These are phyloP conservation scores for Drosophila paracracens DNA, from an alignment of 2,888 invertebrate genomes.

Conservation along the genomic window DNA sequence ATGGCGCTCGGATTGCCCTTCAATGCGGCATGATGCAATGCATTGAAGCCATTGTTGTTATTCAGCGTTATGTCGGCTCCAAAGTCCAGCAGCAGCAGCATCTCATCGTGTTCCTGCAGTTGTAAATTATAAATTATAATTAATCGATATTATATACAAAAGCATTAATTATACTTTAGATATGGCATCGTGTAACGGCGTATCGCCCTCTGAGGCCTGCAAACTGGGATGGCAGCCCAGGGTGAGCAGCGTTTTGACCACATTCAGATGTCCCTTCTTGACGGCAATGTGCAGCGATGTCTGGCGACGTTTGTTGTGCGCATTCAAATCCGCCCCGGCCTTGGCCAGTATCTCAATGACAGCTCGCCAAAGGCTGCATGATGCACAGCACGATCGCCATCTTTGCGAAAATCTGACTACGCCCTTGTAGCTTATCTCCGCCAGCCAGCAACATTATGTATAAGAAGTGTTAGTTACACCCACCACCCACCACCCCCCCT, in stretches of 20 bases:
- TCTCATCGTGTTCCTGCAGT: constrained; percentile 93
- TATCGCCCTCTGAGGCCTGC: constrained; percentile 96
- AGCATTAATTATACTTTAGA: constrained; percentile 87
- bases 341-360: constrained; percentile 94
- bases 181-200: constrained; percentile 97
- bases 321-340: constrained; percentile 96
- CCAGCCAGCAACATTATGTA: no score
- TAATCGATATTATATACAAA: neutral
- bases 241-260: constrained; percentile 95
- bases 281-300: constrained; percentile 99
- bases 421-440: no score
- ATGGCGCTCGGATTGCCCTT: constrained; percentile 95
- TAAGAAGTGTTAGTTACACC: no score
- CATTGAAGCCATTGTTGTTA: constrained; percentile 97
- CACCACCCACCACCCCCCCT: no score
- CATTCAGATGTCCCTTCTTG: constrained; percentile 97
- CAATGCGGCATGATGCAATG: constrained; percentile 97
- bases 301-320: constrained; percentile 96
- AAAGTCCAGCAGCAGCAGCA: constrained; percentile 96
- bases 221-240: constrained; percentile 97
- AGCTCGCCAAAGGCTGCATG: constrained; percentile 97
- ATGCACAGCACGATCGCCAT: constrained; percentile 98
- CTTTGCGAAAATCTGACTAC: no score
- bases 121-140: neutral
- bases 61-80: constrained; percentile 98